phyloP scores from a whole-genome alignment of 2,888 invertebrate genomes.

The Drosophila monieri region DNA sequence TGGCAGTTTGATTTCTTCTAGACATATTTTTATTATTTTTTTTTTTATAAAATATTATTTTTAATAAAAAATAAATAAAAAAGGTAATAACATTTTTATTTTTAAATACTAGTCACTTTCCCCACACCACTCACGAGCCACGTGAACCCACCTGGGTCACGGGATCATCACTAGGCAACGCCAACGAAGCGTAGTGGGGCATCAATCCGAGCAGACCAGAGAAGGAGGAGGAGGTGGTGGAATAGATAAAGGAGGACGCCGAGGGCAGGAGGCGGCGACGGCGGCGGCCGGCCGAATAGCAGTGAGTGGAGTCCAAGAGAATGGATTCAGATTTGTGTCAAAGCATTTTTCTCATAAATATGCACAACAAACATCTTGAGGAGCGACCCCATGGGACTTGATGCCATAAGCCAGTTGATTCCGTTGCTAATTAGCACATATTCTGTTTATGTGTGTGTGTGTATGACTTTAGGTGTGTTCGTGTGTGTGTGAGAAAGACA shows the following conservation, averaged over 20 bases:
- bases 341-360: constrained; percentile 34
- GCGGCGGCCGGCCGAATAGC: neutral
- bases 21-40: neutral
- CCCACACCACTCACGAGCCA: neutral
- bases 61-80: too few species aligned
- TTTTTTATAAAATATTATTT: neutral
- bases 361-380: constrained; percentile 16
- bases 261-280: neutral
- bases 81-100: too few species aligned
- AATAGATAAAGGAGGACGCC: constrained; percentile 12
- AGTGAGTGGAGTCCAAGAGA: constrained; percentile 20
- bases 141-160: constrained; percentile 31
- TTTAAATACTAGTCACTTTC: too few species aligned
- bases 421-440: constrained; percentile 62
- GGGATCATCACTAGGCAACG: constrained; percentile 54
- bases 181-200: constrained; percentile 42
- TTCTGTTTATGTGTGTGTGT: constrained; percentile 31
- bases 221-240: constrained; percentile 10
- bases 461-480: constrained; percentile 30
- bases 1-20: neutral
- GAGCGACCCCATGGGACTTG: constrained; percentile 23
- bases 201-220: constrained; percentile 23
- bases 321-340: constrained; percentile 53
- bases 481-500: constrained; percentile 48
- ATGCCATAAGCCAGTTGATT: constrained; percentile 22